These are phyloP conservation scores for Brachionus sp. DNA, from an alignment of 1,140 invertebrate genomes.

Conservation along the genomic window DNA sequence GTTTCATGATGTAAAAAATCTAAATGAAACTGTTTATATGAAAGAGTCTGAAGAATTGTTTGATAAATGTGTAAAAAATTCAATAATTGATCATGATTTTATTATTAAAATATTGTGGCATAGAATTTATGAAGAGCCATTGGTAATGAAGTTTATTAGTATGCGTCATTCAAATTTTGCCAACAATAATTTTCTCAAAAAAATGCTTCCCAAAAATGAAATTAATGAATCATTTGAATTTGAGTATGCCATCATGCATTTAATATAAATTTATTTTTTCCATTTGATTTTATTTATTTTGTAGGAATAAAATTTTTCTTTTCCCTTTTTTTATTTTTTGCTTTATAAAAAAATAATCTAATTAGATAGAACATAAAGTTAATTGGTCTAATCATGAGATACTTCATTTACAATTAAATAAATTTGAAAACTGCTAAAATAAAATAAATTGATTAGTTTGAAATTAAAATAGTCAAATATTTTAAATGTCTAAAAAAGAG, in stretches of 20 bases:
- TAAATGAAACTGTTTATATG: neutral
- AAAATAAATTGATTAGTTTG: too few relatives aligned
- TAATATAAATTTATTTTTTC: neutral
- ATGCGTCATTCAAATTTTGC: slow-evolving; percentile 39
- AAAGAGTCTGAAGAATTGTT: neutral
- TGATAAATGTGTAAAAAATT: slow-evolving; percentile 6
- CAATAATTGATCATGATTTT: slow-evolving; percentile 4
- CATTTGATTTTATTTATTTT: too few relatives aligned
- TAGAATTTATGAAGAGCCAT: slow-evolving; percentile 28
- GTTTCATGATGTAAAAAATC: neutral
- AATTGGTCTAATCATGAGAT: too few relatives aligned
- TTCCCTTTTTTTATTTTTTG: too few relatives aligned
- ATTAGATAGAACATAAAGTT: too few relatives aligned
- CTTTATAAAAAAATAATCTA: too few relatives aligned
- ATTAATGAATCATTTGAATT: neutral
- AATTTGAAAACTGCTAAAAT: too few relatives aligned
- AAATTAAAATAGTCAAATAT: too few relatives aligned
- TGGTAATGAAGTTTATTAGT: slow-evolving; percentile 39
- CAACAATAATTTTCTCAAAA: neutral
- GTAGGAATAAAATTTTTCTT: too few relatives aligned
- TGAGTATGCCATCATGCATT: neutral
- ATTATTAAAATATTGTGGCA: slow-evolving; percentile 3
- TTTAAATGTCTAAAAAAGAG: too few relatives aligned
- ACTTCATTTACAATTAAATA: too few relatives aligned
- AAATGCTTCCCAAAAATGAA: neutral